Evolutionary conservation across 2,888 invertebrate genomes (phyloP).

Genomic region (Gastrophysa polygoni): DNA sequence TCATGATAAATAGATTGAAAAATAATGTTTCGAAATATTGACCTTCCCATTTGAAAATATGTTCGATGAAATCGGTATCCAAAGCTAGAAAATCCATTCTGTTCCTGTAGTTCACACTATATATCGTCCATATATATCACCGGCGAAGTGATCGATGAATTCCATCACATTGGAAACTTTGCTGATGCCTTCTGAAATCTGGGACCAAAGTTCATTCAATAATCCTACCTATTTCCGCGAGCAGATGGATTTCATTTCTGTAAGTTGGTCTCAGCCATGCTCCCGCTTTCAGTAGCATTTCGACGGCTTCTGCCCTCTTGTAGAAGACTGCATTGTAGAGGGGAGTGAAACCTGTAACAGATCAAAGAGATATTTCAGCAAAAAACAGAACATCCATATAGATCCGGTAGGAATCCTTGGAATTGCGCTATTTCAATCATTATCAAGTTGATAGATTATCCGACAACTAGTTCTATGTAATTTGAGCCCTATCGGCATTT

Average conservation of each 20-base stretch:
- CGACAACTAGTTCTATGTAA: too few species aligned
- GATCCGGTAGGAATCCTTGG: too few species aligned
- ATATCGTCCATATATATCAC: too few species aligned
- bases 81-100: too few species aligned
- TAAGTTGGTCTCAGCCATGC: slow-evolving; percentile 50
- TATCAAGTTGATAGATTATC: too few species aligned
- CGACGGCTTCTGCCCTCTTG: slow-evolving; percentile 49
- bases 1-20: too few species aligned
- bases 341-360: slow-evolving; percentile 49
- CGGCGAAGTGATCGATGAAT: not conserved
- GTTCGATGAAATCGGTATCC: too few species aligned
- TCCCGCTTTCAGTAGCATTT: slow-evolving; percentile 51
- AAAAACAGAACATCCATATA: not conserved
- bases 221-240: slow-evolving; percentile 45
- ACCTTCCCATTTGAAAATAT: too few species aligned
- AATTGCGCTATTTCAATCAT: too few species aligned
- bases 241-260: slow-evolving; percentile 55
- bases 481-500: too few species aligned
- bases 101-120: too few species aligned
- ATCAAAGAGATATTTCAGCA: slow-evolving; percentile 15
- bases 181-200: not conserved
- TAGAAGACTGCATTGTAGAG: slow-evolving; percentile 56
- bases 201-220: slow-evolving; percentile 4
- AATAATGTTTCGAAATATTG: too few species aligned
- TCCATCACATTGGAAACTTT: not conserved